Base-by-base conservation (phyloP, 2,888 invertebrate species). In the Germaria angustata region DNA sequence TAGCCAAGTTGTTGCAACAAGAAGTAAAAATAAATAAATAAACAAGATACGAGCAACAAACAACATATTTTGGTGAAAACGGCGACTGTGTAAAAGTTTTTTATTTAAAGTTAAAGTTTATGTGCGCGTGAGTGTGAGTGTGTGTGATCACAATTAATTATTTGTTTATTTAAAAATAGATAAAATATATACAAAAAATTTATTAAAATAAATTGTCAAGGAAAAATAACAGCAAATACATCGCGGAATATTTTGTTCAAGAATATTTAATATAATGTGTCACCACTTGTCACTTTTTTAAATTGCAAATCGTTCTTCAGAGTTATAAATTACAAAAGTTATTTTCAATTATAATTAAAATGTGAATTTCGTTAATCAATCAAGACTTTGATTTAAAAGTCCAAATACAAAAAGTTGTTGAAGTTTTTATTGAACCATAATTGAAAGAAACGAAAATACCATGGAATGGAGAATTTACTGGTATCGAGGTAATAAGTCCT, bases 391-490 rank as follows among this genome's bases (percentile, higher is more conserved):
- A 28, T 24, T 13, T 44, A 13, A 36, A 72, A 32, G n/a, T 55
- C 49, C n/a, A 15, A 22, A 32, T 51, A 28, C n/a, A 13, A 55
- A 72, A 78, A 79, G 79, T 66, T 39, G 32, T 15, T 1, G n/a
- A 20, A n/a, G 49, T 49, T 24, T n/a, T 4, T 49, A 20, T 49
- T 59, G 1, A 20, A 15, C 17, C 17, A 34, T 13, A 17, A 34
- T 34, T 44, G 4, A 4, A 9, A 59, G 11, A 59, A 34, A n/a
- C 1, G 57, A 13, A 36, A 2, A 69, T 51, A 77, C 2, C 28
- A 77, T 77, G 77, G 77, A 69, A 55, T 77, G 69, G 69, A 61
- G 61, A 69, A 11, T 77, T 61, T 77, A 77, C 49, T 69, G 53
- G 69, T 69, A 61, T 53, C 51, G 34, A 77, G 77, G 77, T 77